Evolutionary conservation across 1,140 invertebrate species (phyloP).

Genomic region (Ostrea denselamellosa): DNA sequence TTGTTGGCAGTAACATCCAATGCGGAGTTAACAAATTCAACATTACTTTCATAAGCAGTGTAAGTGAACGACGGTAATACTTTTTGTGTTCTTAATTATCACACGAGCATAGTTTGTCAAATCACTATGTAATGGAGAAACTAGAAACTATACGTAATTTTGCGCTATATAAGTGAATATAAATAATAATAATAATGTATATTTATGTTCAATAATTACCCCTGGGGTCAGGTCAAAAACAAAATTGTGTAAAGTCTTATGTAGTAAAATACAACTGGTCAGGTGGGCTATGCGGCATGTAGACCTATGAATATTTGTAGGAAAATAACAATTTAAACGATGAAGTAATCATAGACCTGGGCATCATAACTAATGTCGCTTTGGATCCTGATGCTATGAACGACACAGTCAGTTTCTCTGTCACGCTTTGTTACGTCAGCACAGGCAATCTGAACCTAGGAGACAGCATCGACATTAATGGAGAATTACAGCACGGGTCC

Average conservation of each 20-base stretch:
- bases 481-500: constrained; percentile 10
- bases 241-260: too few species aligned
- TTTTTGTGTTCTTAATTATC: too few species aligned
- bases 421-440: constrained; percentile 19
- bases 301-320: not conserved
- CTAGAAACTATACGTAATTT: too few species aligned
- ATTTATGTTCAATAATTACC: too few species aligned
- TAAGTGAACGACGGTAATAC: too few species aligned
- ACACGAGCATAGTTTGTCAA: too few species aligned
- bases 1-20: not conserved
- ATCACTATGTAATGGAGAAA: too few species aligned
- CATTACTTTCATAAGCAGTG: not conserved
- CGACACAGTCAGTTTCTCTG: not conserved
- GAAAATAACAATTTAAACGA: constrained; percentile 25
- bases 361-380: not conserved
- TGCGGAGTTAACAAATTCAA: constrained; percentile 5
- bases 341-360: not conserved
- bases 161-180: too few species aligned
- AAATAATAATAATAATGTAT: too few species aligned
- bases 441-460: not conserved
- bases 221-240: too few species aligned
- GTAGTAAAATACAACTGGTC: too few species aligned
- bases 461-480: not conserved
- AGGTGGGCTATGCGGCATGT: too few species aligned
- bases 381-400: not conserved